Base-by-base conservation (phyloP, 2,113 vertebrate species). In the Tragelaphus imberbis region DNA sequence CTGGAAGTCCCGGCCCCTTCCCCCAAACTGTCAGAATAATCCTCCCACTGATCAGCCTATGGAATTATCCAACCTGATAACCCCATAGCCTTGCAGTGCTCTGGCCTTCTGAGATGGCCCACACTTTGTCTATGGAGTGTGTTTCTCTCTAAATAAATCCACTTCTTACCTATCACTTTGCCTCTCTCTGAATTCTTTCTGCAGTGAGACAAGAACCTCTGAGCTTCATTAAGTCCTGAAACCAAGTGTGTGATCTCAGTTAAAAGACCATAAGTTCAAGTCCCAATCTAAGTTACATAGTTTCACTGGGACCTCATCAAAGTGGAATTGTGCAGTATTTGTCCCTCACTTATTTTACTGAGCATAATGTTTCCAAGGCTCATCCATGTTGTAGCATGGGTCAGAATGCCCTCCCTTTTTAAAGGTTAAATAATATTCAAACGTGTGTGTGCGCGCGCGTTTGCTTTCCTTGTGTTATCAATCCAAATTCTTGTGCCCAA, bases 371-470 rank as follows among this genome's bases (percentile, higher is more conserved):
- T 17, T 23, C 9, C 17, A 0, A 25, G 33, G n/a, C 14, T 53
- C 27, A 12, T 53, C 17, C 10, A 5, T 13, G 85, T 11, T 5
- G 4, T 2, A 16, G 44, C 27, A 0, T 7, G 21, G 3, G 30
- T 77, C 44, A 63, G n/a, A 25, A 17, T 53, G 25, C 27, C 47
- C 71, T 80, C 33, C 68, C 15, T n/a, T 61, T 21, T 19, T 23
- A 49, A 49, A 58, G 28, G 53, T 1, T n/a, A 40, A 40, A 75
- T 75, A 36, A 19, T 16, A 17, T 47, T 47, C 65, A 13, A 36
- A 4, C 21, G 23, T 30, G 14, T 23, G 6, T 23, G 19, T 28
- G 6, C 1, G 10, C 3, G 6, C 5, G 6, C 5, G 2, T 30
- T 23, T 53, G 33, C 25, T 28, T 40, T n/a, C 44, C 14, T 47